Conservation (phyloP, 2,888 invertebrate species). For the Horisme vitalbata region DNA sequence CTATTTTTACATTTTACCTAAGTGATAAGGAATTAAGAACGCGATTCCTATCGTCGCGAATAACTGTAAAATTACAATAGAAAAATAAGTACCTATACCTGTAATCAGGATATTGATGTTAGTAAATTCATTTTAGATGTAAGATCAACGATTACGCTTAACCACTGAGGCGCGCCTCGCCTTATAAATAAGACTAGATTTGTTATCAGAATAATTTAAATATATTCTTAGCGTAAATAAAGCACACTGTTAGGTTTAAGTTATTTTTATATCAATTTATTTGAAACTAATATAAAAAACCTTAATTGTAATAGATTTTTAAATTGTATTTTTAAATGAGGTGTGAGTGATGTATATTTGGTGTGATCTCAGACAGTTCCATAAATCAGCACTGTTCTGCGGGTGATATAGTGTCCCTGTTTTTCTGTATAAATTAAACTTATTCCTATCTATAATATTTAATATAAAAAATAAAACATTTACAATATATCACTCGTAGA, state of each 20-base stretch:
- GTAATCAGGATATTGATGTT: conserved; percentile 52
- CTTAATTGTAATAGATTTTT: conserved; percentile 54
- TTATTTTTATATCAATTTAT: conserved; percentile 78
- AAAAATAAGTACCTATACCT: conserved; percentile 22
- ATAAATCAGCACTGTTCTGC: conserved; percentile 36
- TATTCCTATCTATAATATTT: conserved; percentile 21
- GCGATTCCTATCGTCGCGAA: conserved; percentile 5
- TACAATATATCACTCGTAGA: conserved; percentile 25
- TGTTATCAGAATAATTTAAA: conserved; percentile 70
- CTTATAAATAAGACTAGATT: conserved; percentile 76
- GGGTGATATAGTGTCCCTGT: conserved; percentile 19
- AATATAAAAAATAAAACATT: conserved; percentile 15
- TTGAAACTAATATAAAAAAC: conserved; percentile 65
- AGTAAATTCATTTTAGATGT: conserved; percentile 58
- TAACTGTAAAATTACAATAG: conserved; percentile 11
- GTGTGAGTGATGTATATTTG: conserved; percentile 45
- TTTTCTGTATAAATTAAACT: conserved; percentile 19
- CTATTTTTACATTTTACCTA: conserved; percentile 17
- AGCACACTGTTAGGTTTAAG: conserved; percentile 61
- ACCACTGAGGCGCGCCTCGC: conserved; percentile 61
- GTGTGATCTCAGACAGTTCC: conserved; percentile 64
- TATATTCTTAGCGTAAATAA: conserved; percentile 48
- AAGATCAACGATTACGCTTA: conserved; percentile 80
- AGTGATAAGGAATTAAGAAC: conserved; percentile 13
- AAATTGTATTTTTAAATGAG: conserved; percentile 57